Evolutionary conservation across 2,797 vertebrate genomes (phyloP).

Genomic region (Erethizon dorsatum): DNA sequence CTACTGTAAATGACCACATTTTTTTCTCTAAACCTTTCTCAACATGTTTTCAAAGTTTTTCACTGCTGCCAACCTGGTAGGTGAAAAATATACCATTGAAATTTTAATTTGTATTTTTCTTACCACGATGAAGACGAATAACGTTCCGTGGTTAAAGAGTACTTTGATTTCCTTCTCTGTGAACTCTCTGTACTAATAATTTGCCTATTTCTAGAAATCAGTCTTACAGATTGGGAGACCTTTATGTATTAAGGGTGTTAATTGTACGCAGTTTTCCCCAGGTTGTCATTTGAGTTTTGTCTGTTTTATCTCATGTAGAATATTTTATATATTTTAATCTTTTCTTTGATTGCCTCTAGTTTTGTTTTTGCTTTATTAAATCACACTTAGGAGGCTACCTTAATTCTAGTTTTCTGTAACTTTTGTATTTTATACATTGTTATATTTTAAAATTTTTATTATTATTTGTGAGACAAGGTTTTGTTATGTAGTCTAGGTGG

Average conservation of each 20-base stretch:
- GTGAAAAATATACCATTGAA: background rate
- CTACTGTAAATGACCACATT: background rate
- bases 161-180: background rate
- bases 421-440: background rate
- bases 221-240: background rate
- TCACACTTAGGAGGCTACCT: background rate
- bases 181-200: background rate
- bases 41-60: background rate
- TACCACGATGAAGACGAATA: background rate
- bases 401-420: background rate
- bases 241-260: background rate
- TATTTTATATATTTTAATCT: background rate
- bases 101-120: background rate
- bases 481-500: background rate
- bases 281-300: background rate
- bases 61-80: background rate
- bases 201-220: background rate
- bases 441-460: background rate
- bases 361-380: background rate
- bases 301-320: background rate
- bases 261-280: background rate
- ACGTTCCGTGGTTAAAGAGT: background rate
- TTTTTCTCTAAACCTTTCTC: background rate
- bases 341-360: background rate
- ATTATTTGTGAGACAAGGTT: background rate